Percentiles rank a stretch among this genome's conserved stretches.
These are phyloP conservation scores for Myzus persicae DNA, from an alignment of 1,140 invertebrate species.

Conservation along the genomic window DNA sequence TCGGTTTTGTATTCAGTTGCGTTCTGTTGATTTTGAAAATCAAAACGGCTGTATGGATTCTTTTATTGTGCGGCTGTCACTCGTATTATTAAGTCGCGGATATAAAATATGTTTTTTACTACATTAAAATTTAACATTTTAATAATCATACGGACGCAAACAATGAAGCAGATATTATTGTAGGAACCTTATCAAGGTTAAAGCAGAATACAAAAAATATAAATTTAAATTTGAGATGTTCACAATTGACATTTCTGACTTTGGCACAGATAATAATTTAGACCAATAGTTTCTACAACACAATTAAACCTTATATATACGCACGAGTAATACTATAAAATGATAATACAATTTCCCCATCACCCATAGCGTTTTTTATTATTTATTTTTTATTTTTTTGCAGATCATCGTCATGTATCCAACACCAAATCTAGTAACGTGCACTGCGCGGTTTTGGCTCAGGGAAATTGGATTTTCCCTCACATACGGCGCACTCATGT, in stretches of 20 bases:
- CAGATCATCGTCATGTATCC: conserved; percentile 94
- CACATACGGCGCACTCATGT: conserved; percentile 92
- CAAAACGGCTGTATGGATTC: not conserved
- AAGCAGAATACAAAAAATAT: not conserved
- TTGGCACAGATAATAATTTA: not conserved
- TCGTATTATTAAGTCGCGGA: not conserved
- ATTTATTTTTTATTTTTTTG: conserved; percentile 64
- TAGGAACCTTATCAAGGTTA: not conserved
- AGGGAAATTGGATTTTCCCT: conserved; percentile 93
- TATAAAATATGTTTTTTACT: not conserved
- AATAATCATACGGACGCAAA: not conserved
- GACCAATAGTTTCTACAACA: not conserved
- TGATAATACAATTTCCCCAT: not conserved
- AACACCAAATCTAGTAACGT: conserved; percentile 85
- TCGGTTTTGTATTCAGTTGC: not conserved
- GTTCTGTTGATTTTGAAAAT: not conserved
- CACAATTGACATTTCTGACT: not conserved
- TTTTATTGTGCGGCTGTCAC: not conserved
- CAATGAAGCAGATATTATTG: not conserved
- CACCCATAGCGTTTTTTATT: not conserved
- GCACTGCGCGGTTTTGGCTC: conserved; percentile 89
- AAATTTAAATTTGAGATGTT: not conserved
- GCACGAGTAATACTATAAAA: not conserved
- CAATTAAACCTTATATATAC: not conserved
- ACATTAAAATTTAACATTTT: not conserved